Conservation (phyloP, 2,113 vertebrate genomes). For the Pedetes capensis region DNA sequence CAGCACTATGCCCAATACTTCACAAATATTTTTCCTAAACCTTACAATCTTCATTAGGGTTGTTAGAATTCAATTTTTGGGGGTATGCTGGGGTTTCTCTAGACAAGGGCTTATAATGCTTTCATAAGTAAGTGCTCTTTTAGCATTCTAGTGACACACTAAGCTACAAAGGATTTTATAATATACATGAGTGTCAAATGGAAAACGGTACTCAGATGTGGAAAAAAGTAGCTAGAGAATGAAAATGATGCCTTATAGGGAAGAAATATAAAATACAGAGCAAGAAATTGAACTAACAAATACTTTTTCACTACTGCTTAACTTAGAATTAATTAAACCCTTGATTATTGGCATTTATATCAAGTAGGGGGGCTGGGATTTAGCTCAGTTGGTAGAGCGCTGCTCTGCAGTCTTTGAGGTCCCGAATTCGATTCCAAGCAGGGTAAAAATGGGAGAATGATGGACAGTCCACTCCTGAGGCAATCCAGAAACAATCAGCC, state of each 20-base stretch:
- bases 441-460: too few relatives aligned
- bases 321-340: conserved; percentile 67
- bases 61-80: background rate
- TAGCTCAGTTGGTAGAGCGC: too few relatives aligned
- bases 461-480: too few relatives aligned
- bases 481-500: too few relatives aligned
- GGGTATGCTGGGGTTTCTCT: background rate
- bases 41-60: background rate
- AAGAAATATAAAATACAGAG: conserved; percentile 47
- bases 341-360: conserved; percentile 68
- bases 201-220: background rate
- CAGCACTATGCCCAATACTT: background rate
- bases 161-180: background rate
- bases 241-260: background rate
- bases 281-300: conserved; percentile 13
- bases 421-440: too few relatives aligned
- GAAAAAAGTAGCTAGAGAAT: background rate
- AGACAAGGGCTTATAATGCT: background rate
- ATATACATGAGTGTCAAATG: background rate
- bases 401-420: too few relatives aligned
- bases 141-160: background rate
- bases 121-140: background rate
- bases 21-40: background rate
- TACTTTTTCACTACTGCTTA: conserved; percentile 60
- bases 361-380: too few relatives aligned